Base-by-base conservation (phyloP, 2,888 invertebrate species). In the Ischnus inquisitorius region DNA sequence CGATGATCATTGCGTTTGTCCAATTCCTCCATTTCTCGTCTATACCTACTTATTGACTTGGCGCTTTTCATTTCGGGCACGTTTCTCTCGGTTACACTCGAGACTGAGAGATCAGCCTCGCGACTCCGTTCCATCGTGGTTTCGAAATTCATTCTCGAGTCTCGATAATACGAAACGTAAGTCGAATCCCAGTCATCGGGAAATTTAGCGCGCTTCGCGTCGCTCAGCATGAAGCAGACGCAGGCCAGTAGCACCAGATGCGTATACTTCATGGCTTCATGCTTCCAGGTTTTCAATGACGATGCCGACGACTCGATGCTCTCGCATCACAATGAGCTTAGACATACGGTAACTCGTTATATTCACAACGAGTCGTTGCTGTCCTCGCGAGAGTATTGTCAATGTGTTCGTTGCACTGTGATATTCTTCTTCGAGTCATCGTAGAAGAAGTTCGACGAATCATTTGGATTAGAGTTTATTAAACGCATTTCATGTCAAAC, bases 241-340 rank as follows among this genome's bases (percentile, higher is more conserved):
- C 87, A 90, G 87, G 88, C 85, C 80, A 90, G 68, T 57, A 90
- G 79, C 76, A 88, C 51, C 46, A 86, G 69, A 78, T 89, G 43
- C 71, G 88, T 78, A 84, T 87, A 82, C 91, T 90, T 91, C 92
- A 92, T 92, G 89, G 89, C 92, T 87, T 91, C 91, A 91, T 90
- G 72, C 22, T 85, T 57, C 28, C 51, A 3, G 43, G n/a, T 28
- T 60, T 82, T 74, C 48, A 67, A 68, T 69, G 25, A 68, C 48
- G 83, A 85, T 87, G 16, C 28, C 85, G 83, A 51, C 51, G 57
- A 12, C 71, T 48, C 48, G 64, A 48, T 34, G 41, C 28, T 54
- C 28, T 39, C 41, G 64, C 54, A 19, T 65, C 51, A 12, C 16
- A 12, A 41, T 48, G 25, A 60, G 5, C 3, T 28, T 48, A 19